Conservation (phyloP, 2,113 vertebrate genomes). For the Malurus cyaneus region DNA sequence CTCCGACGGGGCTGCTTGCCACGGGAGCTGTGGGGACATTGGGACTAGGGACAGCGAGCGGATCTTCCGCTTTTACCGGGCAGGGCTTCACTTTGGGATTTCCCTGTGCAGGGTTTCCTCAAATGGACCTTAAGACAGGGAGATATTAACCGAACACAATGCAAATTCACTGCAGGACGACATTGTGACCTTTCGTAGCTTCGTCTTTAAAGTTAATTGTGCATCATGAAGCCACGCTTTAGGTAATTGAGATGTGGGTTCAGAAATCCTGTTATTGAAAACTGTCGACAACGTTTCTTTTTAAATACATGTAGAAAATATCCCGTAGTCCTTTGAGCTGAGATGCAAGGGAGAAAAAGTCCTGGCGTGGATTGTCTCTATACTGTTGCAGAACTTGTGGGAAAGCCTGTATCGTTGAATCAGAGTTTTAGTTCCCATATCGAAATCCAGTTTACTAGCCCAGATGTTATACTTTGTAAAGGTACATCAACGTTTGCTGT, state of each 20-base stretch:
- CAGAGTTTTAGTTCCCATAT: not conserved
- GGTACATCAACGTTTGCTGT: not conserved
- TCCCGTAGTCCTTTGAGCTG: not conserved
- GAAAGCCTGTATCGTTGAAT: not conserved
- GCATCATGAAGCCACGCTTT: not conserved
- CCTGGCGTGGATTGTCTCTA: rapidly evolving
- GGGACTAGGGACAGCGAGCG: too few species aligned
- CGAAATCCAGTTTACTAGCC: not conserved
- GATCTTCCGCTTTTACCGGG: too few species aligned
- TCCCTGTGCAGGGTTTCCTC: not conserved
- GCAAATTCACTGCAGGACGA: too few species aligned
- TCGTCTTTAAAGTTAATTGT: not conserved
- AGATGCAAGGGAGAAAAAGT: not conserved
- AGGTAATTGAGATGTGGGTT: not conserved
- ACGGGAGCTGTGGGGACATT: rapidly evolving
- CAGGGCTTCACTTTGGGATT: not conserved
- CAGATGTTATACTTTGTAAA: not conserved
- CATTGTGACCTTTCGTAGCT: not conserved
- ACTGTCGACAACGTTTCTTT: not conserved
- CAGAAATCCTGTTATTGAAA: not conserved
- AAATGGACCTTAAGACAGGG: not conserved
- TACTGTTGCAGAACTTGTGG: not conserved
- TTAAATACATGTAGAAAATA: not conserved
- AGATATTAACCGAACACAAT: rapidly evolving
- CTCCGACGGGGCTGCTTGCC: not conserved